Base-by-base conservation (phyloP, 2,113 vertebrate genomes). In the Euleptes europaea region DNA sequence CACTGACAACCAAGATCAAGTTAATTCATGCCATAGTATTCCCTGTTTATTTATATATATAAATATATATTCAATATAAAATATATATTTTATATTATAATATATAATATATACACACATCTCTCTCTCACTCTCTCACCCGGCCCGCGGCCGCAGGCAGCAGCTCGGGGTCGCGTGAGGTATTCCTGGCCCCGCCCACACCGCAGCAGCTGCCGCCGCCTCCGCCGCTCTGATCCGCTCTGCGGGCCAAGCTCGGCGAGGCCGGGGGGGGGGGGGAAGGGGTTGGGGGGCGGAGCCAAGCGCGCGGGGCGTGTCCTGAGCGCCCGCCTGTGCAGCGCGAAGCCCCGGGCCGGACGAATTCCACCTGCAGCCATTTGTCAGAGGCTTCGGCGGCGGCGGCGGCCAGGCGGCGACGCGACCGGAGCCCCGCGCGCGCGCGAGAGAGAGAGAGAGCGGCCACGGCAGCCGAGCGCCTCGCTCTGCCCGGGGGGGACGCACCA, bases 141-240 rank as follows among this genome's bases (percentile, higher is more conserved):
- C 38, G 3, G n/a, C 65, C 44, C 81, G 80, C 63, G 81, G 85
- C 0, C 54, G 51, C 33, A 72, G 90, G 84, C 83, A 10, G 70
- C 63, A 26, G 75, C 83, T 88, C 57, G 76, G 47, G 23, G 63
- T 15, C 6, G 14, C 70, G 38, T 3, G 49, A 67, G 86, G 82
- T 94, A 91, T 93, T 94, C 94, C 90, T 88, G 93, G 74, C 86
- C 88, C 60, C 86, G 69, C 71, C 2, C 1, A 4, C 15, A 69
- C 76, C 3, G 23, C 65, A 44, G 35, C 83, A 23, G 65, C 67
- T 26, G 74, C 44, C 0, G 26, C 44, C 12, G 33, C n/a, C 13
- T 21, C 77, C 8, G 75, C 51, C 49, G 51, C 6, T 15, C 72
- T 5, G 44, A 28, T 47, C 11, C 13, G 21, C 33, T 33, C 63